Base-by-base conservation (phyloP, 1,140 invertebrate species). In the Bombus consobrinus region DNA sequence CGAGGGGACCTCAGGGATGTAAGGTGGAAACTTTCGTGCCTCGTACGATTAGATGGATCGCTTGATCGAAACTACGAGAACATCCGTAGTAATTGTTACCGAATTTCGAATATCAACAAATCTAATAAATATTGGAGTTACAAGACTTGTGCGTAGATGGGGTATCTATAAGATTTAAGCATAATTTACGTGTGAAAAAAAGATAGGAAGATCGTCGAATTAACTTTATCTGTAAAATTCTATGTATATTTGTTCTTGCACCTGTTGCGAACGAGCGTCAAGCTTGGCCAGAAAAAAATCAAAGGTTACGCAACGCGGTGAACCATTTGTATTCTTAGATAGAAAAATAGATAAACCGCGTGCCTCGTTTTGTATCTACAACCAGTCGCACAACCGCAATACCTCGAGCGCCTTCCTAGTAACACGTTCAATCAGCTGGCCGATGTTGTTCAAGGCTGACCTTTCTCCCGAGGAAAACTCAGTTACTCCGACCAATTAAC, bases 1-100 rank as follows among this genome's bases (percentile, higher is more conserved):
- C 81, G 62, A 85, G 88, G 41, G 88, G 80, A 81, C 69, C 37
- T 66, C 89, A 90, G 89, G 89, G 89, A 88, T 90, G 89, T 88
- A 90, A 90, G 87, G 37, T 81, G 80, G 72, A 88, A 79, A 74
- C 34, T 80, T 84, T 85, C 66, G 79, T 83, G 86, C 82, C 86
- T 90, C 79, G 84, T 78, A 68, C 72, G 66, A 88, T 88, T 75
- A 69, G 62, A 57, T 28, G 62, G 25, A 74, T 12, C 74, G n/a
- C 4, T 68, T 2, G 62, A 10, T 18, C 13, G 57, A 80, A 68
- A 72, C 66, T 34, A 5, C 13, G 25, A 0, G 28, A 71, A 15
- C 10, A 8, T n/a, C 3, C 5, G 18, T n/a, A n/a, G 4, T 34
- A 15, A 3, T 34, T 9, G 18, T 34, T 5, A 9, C 0, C 6